phyloP scores from a whole-genome alignment of 92 coral and sea anemone species.

The Epizoanthus rinbou region DNA sequence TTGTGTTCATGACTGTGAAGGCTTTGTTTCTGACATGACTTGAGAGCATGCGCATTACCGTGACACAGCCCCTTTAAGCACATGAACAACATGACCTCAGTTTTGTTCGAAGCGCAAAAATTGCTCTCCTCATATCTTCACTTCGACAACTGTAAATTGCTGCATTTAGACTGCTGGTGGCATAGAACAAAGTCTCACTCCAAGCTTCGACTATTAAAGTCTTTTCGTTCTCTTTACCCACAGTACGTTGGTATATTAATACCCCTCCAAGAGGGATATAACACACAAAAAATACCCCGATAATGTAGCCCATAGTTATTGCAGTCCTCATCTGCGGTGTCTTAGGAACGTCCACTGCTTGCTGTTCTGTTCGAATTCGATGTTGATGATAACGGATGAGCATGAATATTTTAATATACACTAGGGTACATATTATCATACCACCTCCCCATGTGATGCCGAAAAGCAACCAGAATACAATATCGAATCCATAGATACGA shows the following conservation, averaged over 20 bases:
- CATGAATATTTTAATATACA: conserved; percentile 21
- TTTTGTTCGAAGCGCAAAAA: not conserved
- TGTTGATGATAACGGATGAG: conserved; percentile 22
- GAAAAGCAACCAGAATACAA: conserved; percentile 9
- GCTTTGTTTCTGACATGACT: too few species aligned
- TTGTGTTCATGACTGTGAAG: too few species aligned
- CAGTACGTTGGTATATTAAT: not conserved
- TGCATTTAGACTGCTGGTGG: conserved; percentile 36
- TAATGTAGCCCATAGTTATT: conserved; percentile 40
- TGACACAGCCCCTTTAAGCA: too few species aligned
- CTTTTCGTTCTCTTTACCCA: not conserved
- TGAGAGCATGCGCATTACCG: too few species aligned
- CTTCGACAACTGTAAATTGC: conserved; percentile 22
- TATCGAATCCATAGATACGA: conserved; percentile 5
- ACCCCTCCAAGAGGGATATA: conserved; percentile 25
- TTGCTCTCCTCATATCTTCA: conserved; percentile 15
- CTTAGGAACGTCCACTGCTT: not conserved
- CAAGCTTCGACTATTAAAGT: conserved; percentile 33
- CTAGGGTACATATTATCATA: not conserved
- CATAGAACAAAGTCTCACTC: conserved; percentile 36
- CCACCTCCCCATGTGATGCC: conserved; percentile 29
- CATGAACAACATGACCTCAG: not conserved
- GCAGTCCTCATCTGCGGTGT: not conserved
- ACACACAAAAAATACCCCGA: conserved; percentile 11
- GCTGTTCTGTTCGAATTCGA: conserved; percentile 14